Percentiles rank a stretch among this genome's conserved stretches.
phyloP scores from a whole-genome alignment of 2,797 vertebrate species.

The Urophycis tenuis region DNA sequence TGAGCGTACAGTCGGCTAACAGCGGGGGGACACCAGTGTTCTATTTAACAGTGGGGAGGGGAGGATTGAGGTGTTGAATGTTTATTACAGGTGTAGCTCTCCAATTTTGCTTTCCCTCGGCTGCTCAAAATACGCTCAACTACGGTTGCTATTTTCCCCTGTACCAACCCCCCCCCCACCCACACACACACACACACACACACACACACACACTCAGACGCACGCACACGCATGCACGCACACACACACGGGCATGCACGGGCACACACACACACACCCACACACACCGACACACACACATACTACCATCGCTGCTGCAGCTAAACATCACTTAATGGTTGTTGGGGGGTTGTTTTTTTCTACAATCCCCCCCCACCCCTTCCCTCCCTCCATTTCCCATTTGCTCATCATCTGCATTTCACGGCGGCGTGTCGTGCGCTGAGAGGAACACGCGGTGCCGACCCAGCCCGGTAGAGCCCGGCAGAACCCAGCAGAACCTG shows the following conservation, averaged over 20 bases:
- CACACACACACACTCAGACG: too few relatives aligned
- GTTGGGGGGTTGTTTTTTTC: neutral
- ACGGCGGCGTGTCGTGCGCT: neutral
- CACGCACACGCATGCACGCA: too few relatives aligned
- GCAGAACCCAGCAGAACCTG: conserved; percentile 37
- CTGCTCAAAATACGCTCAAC: too few relatives aligned
- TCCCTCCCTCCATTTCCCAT: neutral
- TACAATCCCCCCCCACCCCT: too few relatives aligned
- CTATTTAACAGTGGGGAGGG: neutral
- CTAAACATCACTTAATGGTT: neutral
- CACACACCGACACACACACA: neutral
- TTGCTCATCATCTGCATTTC: neutral
- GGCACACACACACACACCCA: too few relatives aligned
- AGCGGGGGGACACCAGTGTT: neutral
- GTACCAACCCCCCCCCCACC: too few relatives aligned
- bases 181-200: too few relatives aligned
- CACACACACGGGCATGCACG: too few relatives aligned
- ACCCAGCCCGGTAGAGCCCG: conserved; percentile 58
- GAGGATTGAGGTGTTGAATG: neutral
- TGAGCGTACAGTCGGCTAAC: neutral
- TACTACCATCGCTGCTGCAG: neutral
- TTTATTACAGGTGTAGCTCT: neutral
- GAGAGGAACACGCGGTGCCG: neutral
- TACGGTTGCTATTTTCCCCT: too few relatives aligned
- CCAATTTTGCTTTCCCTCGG: too few relatives aligned